Conservation (phyloP, 2,888 invertebrate genomes). For the Acleris emargana region DNA sequence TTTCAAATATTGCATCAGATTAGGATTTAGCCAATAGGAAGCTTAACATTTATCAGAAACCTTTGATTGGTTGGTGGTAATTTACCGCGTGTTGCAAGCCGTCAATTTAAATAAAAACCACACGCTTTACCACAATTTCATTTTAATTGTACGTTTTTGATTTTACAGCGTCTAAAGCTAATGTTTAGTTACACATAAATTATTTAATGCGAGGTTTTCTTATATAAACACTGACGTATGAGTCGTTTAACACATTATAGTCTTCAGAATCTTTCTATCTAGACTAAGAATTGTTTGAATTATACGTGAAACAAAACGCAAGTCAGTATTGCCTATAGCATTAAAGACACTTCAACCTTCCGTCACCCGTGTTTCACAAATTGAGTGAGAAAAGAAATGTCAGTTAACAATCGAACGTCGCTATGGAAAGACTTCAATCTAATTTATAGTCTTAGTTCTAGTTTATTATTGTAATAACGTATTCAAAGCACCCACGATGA, state of each 20-base stretch:
- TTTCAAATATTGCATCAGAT: slow-evolving; percentile 62
- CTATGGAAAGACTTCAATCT: slow-evolving; percentile 53
- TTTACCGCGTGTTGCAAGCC: slow-evolving; percentile 9
- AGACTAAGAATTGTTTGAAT: not conserved
- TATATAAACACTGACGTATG: too few species aligned
- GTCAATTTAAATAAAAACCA: not conserved
- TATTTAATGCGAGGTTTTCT: too few species aligned
- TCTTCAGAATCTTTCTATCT: too few species aligned
- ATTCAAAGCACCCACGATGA: slow-evolving; percentile 63
- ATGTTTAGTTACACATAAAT: too few species aligned
- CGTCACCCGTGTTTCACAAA: slow-evolving; percentile 6
- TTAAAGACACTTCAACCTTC: not conserved
- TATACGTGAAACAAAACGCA: slow-evolving; percentile 47
- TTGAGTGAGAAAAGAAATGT: slow-evolving; percentile 1
- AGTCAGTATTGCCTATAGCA: slow-evolving; percentile 11
- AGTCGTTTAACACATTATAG: too few species aligned
- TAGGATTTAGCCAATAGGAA: slow-evolving; percentile 35
- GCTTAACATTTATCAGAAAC: slow-evolving; percentile 10
- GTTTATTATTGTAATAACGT: slow-evolving; percentile 56
- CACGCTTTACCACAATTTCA: not conserved
- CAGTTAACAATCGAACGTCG: slow-evolving; percentile 52
- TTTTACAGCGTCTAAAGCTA: too few species aligned
- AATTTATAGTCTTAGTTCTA: slow-evolving; percentile 51
- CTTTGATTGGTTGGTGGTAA: slow-evolving; percentile 32
- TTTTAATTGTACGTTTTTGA: too few species aligned